Evolutionary conservation across 2,113 vertebrate species (phyloP), one percentile per base, ranked within the genome.

Genomic region (Oreochromis aureus): DNA sequence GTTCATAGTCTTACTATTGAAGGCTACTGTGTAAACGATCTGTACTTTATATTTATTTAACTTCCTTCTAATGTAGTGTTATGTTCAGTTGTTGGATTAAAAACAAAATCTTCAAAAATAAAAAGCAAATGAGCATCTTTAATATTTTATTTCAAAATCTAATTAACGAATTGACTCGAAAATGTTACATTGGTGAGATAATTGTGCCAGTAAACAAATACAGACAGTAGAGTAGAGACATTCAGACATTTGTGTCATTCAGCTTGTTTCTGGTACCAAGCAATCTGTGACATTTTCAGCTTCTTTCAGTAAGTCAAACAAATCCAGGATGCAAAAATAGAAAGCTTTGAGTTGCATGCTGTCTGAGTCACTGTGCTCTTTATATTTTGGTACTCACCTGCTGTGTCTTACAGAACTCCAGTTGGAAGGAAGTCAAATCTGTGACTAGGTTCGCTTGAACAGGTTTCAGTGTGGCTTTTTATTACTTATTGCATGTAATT

Each of bases 391-490:
- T 90, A 86, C 86, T 91, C 93, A 87, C 94, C 94, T 82, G 91
- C 93, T 80, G 88, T 81, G 90, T 94, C 91, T 93, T 87, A 85
- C 89, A 89, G 84, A 92, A 66, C 85, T 86, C 85, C 84, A 89
- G 91, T 91, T 92, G 92, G 93, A 94, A 82, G 55, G 71, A 91
- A 94, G 83, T 93, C 91, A 93, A 90, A 69, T 91, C 89, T 90
- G 79, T 85, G 84, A 86, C 86, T 86, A 80, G 63, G 86, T 89
- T 90, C 88, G 84, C 80, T 86, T 86, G 79, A 83, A 86, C 69
- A 86, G 73, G 85, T 58, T 85, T 86, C 80, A 51, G 36, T 56
- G 41, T 59, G 82, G 55, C 81, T 87, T 87, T 63, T 83, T 39
- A 73, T 82, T 89, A 89, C 58, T 86, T 48, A 58, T 85, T 88